phyloP scores from a whole-genome alignment of 2,797 vertebrate genomes.

The Rhabdophis nuchalis region DNA sequence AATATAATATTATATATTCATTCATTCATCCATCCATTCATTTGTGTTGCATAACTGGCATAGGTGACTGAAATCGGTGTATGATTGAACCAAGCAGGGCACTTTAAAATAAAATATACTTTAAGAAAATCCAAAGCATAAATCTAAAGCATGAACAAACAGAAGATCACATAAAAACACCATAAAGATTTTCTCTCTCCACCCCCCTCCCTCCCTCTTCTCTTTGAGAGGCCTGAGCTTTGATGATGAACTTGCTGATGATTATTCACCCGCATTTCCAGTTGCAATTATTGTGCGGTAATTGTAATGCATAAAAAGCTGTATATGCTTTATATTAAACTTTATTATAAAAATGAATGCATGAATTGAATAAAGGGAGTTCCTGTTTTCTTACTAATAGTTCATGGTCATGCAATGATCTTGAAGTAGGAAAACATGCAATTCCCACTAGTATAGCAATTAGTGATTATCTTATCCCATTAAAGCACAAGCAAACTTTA shows the following conservation, averaged over 20 bases:
- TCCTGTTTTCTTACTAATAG: constrained; percentile 35
- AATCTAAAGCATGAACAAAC: not conserved
- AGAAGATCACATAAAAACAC: not conserved
- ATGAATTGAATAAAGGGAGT: not conserved
- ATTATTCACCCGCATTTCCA: not conserved
- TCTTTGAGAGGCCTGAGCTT: not conserved
- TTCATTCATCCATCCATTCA: not conserved
- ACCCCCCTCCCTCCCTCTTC: too few species aligned
- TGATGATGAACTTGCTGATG: not conserved
- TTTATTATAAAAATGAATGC: not conserved
- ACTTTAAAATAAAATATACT: not conserved
- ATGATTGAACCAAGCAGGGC: not conserved
- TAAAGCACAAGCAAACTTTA: constrained; percentile 63
- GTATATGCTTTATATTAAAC: not conserved
- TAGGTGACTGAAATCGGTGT: not conserved
- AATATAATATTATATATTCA: not conserved
- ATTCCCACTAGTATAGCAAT: constrained; percentile 65
- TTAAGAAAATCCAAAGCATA: not conserved
- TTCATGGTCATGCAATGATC: constrained; percentile 44
- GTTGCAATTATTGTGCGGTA: not conserved
- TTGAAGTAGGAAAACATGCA: constrained; percentile 65
- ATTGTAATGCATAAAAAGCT: not conserved
- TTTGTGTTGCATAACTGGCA: not conserved
- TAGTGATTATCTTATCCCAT: constrained; percentile 70
- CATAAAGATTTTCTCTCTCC: not conserved